phyloP scores from a whole-genome alignment of 2,888 invertebrate species.

The Dicranocentrus wangi region DNA sequence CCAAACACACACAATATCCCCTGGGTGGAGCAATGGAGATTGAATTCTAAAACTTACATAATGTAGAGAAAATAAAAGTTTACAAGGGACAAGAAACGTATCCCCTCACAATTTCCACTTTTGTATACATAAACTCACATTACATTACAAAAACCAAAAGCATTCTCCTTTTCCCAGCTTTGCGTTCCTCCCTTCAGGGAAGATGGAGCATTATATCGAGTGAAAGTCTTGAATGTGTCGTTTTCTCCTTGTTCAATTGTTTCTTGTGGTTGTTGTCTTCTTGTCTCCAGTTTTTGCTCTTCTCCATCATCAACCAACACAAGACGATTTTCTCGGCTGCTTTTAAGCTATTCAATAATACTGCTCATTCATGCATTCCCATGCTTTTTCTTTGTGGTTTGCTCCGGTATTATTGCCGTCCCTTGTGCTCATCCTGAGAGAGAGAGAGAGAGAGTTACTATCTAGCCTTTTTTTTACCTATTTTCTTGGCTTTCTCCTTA shows the following conservation, averaged over 20 bases:
- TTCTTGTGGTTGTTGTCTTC: slow-evolving; percentile 38
- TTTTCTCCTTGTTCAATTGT: slow-evolving; percentile 58
- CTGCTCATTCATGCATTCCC: slow-evolving; percentile 58
- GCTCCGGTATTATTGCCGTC: slow-evolving; percentile 45
- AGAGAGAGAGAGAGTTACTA: not conserved
- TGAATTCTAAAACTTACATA: slow-evolving; percentile 54
- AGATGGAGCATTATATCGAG: slow-evolving; percentile 10
- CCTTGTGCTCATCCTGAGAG: not conserved
- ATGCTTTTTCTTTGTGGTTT: slow-evolving; percentile 55
- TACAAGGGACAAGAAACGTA: not conserved
- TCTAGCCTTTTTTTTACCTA: not conserved
- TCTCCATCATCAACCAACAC: slow-evolving; percentile 15
- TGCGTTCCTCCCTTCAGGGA: not conserved
- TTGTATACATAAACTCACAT: slow-evolving; percentile 10
- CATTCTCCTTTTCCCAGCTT: not conserved
- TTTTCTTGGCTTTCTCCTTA: not conserved
- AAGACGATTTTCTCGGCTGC: slow-evolving; percentile 41
- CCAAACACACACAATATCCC: slow-evolving; percentile 30
- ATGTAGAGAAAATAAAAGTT: slow-evolving; percentile 36
- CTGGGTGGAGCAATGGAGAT: slow-evolving; percentile 54
- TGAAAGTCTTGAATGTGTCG: slow-evolving; percentile 45
- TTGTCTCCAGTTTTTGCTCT: slow-evolving; percentile 15
- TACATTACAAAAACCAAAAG: not conserved
- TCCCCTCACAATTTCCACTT: slow-evolving; percentile 1
- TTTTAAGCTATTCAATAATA: slow-evolving; percentile 52